Conservation (phyloP, 2,888 invertebrate genomes). For the Campopleginae sp. region DNA sequence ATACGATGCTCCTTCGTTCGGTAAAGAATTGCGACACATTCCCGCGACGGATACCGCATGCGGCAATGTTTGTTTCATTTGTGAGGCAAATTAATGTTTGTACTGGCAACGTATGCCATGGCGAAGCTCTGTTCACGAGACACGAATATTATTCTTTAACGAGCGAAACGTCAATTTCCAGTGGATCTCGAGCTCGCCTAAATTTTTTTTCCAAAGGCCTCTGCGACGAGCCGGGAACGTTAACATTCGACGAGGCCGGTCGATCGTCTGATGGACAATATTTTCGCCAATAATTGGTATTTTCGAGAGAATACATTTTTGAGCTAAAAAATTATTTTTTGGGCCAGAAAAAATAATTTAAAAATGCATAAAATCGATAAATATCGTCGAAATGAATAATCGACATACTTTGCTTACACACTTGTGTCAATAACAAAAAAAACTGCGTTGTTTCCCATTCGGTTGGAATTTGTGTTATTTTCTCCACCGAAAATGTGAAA, state of each 20-base stretch:
- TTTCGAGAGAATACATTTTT: conserved; percentile 4
- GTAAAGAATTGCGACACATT: not conserved
- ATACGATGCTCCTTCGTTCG: not conserved
- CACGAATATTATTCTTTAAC: conserved; percentile 48
- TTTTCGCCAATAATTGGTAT: conserved; percentile 24
- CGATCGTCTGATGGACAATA: conserved; percentile 27
- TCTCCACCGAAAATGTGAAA: not conserved
- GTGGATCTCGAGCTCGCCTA: conserved; percentile 19
- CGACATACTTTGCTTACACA: not conserved
- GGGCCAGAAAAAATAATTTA: not conserved
- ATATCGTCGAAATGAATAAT: not conserved
- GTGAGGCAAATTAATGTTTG: conserved; percentile 29
- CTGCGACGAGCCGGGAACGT: conserved; percentile 19
- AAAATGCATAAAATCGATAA: not conserved
- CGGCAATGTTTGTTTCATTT: conserved; percentile 11
- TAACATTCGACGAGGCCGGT: not conserved
- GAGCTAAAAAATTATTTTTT: not conserved
- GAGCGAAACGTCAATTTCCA: conserved; percentile 31
- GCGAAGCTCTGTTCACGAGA: conserved; percentile 27
- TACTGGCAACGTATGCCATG: not conserved
- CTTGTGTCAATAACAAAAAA: not conserved
- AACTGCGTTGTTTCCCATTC: not conserved
- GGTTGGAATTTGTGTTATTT: not conserved
- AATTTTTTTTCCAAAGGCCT: not conserved
- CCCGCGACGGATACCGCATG: not conserved